Conservation (phyloP, 2,113 vertebrate species). For the Mustelus asterias region DNA sequence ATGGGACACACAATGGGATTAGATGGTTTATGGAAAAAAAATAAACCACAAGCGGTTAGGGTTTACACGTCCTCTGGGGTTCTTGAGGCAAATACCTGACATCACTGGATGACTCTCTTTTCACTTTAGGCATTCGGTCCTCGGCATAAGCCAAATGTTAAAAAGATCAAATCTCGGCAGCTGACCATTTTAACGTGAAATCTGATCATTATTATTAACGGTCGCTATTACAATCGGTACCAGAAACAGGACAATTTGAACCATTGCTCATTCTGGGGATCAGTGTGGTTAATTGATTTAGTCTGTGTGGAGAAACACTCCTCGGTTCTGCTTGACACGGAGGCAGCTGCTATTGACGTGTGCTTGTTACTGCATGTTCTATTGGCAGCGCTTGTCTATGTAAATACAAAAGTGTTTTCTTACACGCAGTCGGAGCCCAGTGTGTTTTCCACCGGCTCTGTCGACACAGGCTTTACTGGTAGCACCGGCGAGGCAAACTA, state of each 20-base stretch:
- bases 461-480: slow-evolving; percentile 24
- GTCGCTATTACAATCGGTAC: neutral
- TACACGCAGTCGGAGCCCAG: slow-evolving; percentile 50
- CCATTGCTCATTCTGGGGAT: neutral
- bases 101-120: neutral
- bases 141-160: neutral
- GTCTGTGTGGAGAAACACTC: slow-evolving; percentile 1
- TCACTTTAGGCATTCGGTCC: neutral
- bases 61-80: neutral
- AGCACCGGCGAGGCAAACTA: neutral
- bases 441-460: slow-evolving; percentile 48
- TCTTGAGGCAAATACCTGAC: neutral
- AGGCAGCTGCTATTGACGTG: slow-evolving; percentile 48
- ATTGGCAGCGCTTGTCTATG: slow-evolving; percentile 44
- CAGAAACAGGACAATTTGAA: neutral
- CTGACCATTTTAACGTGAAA: neutral
- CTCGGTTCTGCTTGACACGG: slow-evolving; percentile 39
- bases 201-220: neutral
- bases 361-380: slow-evolving; percentile 43
- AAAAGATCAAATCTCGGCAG: neutral
- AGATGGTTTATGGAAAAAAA: slow-evolving; percentile 19
- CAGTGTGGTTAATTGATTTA: slow-evolving; percentile 14
- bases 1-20: neutral
- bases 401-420: slow-evolving; percentile 43
- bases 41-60: slow-evolving; percentile 2